Conservation (phyloP, 2,888 invertebrate species). For the Alsophila aescularia region DNA sequence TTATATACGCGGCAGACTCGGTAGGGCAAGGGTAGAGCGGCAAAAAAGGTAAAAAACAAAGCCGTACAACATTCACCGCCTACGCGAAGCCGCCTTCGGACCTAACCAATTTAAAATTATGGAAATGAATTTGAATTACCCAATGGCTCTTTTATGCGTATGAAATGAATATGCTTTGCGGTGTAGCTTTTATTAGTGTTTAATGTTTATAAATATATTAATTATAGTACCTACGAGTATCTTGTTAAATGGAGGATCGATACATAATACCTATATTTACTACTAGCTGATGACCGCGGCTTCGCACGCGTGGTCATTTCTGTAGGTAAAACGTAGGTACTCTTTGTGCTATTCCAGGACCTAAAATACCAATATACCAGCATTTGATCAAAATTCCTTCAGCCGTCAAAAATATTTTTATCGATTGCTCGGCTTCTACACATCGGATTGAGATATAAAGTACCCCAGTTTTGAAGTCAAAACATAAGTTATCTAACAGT, state of each 20-base stretch:
- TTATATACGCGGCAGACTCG: conserved; percentile 52
- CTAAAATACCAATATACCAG: no score
- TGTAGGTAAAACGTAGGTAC: no score
- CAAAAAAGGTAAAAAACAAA: conserved; percentile 72
- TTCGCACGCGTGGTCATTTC: no score
- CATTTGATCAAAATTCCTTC: no score
- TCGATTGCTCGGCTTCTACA: no score
- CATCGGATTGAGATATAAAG: no score
- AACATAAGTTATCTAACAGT: no score
- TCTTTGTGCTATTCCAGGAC: no score
- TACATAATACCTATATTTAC: no score
- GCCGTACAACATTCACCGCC: conserved; percentile 59
- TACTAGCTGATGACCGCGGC: no score
- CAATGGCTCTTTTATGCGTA: conserved; percentile 25
- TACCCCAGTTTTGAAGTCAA: no score
- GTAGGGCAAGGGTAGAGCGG: conserved; percentile 70
- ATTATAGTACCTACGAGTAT: neutral
- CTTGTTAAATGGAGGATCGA: neutral
- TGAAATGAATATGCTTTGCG: conserved; percentile 10
- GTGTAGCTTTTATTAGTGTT: conserved; percentile 14
- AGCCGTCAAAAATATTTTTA: no score
- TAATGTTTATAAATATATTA: conserved; percentile 5
- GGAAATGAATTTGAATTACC: conserved; percentile 29
- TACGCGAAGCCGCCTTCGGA: conserved; percentile 63
- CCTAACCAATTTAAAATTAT: conserved; percentile 41